Conservation (phyloP, 1,140 invertebrate species). For the Drosophila takahashii region DNA sequence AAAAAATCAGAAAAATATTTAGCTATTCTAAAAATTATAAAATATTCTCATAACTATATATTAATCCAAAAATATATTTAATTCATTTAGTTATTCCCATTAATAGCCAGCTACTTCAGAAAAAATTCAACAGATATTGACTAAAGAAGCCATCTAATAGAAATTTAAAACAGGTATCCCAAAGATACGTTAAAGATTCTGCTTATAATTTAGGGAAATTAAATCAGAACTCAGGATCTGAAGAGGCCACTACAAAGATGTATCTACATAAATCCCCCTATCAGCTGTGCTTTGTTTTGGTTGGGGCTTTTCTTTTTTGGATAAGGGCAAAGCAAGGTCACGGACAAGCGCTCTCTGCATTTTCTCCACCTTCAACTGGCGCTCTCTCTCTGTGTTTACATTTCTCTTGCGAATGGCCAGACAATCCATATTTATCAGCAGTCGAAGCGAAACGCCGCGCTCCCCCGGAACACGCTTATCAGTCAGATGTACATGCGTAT, state of each 20-base stretch:
- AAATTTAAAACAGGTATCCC: no score
- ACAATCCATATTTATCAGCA: conserved; percentile 30
- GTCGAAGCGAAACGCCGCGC: conserved; percentile 8
- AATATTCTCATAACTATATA: no score
- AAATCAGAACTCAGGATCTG: not conserved
- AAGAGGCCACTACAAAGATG: not conserved
- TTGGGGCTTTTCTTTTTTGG: not conserved
- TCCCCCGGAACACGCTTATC: conserved; percentile 2
- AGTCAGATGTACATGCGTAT: not conserved
- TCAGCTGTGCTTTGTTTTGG: conserved; percentile 17
- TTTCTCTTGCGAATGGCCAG: conserved; percentile 15
- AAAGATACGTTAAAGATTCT: no score
- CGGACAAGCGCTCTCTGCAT: conserved; percentile 10
- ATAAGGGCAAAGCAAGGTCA: conserved; percentile 54
- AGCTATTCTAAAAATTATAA: no score
- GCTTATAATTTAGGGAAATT: no score
- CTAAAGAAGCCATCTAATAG: no score
- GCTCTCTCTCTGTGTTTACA: conserved; percentile 29
- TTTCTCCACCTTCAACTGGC: not conserved
- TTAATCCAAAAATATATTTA: no score
- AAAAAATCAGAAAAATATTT: no score
- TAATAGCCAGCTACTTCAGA: no score
- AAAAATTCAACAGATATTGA: no score
- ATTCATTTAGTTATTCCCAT: no score
- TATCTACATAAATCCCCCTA: not conserved